Percentiles rank a stretch among this genome's conserved stretches.
Evolutionary conservation across 1,140 invertebrate species (phyloP).

Genomic region (Trinorchestia longiramus): DNA sequence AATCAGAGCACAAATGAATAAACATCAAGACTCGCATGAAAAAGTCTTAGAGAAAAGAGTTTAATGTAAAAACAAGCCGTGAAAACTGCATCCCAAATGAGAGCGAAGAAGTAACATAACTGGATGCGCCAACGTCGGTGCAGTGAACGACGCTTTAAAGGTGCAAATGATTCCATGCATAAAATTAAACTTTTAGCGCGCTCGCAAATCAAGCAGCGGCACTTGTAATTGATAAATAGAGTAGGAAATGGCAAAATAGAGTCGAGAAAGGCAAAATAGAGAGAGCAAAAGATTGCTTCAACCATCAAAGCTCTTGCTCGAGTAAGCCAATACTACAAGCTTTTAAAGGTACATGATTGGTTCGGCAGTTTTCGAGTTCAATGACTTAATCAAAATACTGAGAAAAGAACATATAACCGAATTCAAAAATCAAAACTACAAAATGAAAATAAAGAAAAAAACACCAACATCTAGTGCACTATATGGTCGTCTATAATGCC

Average conservation of each 20-base stretch:
- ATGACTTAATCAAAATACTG: neutral
- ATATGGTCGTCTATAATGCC: neutral
- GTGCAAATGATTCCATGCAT: neutral
- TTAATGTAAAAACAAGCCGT: neutral
- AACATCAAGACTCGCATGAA: neutral
- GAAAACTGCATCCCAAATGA: neutral
- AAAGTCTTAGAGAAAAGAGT: neutral
- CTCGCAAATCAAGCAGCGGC: neutral
- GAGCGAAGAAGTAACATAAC: neutral
- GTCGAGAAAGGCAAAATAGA: neutral
- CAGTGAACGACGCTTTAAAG: neutral
- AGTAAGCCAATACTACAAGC: neutral
- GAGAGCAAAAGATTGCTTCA: neutral
- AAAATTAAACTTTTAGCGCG: neutral
- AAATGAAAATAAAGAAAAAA: neutral
- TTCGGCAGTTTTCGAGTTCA: neutral
- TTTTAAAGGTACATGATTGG: neutral
- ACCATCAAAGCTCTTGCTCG: neutral
- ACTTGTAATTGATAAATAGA: constrained; percentile 1
- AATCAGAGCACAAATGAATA: no score
- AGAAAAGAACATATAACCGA: neutral
- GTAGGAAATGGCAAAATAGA: no score
- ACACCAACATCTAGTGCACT: neutral
- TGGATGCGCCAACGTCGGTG: neutral
- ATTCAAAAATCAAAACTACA: neutral